Evolutionary conservation across 2,888 invertebrate species (phyloP), one percentile per base, ranked within the genome.

Genomic region (Nomada goodeniana): DNA sequence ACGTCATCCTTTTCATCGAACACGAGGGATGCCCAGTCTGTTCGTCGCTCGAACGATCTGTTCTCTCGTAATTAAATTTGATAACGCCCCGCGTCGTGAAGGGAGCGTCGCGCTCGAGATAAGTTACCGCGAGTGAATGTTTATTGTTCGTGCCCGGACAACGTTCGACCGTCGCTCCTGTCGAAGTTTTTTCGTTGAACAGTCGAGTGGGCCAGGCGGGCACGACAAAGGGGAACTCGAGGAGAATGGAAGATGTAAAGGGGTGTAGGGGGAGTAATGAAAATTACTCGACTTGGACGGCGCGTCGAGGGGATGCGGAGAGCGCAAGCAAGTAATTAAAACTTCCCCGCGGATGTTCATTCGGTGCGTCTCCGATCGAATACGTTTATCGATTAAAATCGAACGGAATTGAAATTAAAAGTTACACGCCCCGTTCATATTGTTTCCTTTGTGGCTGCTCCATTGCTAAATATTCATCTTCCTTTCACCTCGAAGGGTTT

Each of bases 141-240:
- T 83, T 83, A 69, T 76, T 82, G 82, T 73, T 81, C 55, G 47
- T 20, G 60, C 47, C 36, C 63, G 18, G 70, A 11, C 15, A 23
- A 60, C 53, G 3, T 61, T 73, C 64, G 64, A 76, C 80, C 80
- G 86, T 78, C 82, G 85, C 86, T 86, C 87, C 86, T 76, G 84
- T 76, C 86, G 76, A 90, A 90, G 88, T 90, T 90, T 90, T 90
- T 90, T 90, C 89, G 89, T 90, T 90, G 90, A 88, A 83, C 82
- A 53, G 9, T 18, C 44, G 44, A 10, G 23, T 13, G 23, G 7
- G 36, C 36, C n/a, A 23, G 18, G 42, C 20, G 57, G 23, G 50
- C 50, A 26, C 11, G n/a, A 15, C 10, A 3, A 15, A 47, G 20
- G n/a, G n/a, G n/a, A 23, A 59, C 64, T 53, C 20, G 42, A 57